Percentiles rank a stretch among this genome's conserved stretches.
phyloP scores from a whole-genome alignment of 2,797 vertebrate species.

The Scolopax bukidnonensis region DNA sequence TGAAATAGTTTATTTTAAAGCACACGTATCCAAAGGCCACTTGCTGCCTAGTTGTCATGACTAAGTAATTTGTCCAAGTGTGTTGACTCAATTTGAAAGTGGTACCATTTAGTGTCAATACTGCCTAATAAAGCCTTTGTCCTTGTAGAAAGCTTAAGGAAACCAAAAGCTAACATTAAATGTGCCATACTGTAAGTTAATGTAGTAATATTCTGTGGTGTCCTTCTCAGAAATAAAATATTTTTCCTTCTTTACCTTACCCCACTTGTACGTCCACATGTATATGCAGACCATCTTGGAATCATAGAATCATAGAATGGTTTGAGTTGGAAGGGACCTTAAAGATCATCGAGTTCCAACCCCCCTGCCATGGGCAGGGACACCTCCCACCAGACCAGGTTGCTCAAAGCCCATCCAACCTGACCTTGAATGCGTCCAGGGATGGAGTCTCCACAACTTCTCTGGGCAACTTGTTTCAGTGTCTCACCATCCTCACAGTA shows the following conservation, averaged over 20 bases:
- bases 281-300: neutral
- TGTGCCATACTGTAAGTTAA: neutral
- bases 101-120: neutral
- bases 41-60: neutral
- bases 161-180: neutral
- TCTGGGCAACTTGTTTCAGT: no score
- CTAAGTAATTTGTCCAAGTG: neutral
- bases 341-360: no score
- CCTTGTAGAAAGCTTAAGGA: neutral
- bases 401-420: no score
- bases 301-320: no score
- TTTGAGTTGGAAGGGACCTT: no score
- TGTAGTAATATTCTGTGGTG: neutral
- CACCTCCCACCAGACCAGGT: no score
- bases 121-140: neutral
- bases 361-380: no score
- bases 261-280: neutral
- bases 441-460: no score
- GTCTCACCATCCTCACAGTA: no score
- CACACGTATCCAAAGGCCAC: neutral
- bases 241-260: neutral
- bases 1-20: constrained; percentile 1
- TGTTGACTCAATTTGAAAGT: neutral
- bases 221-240: neutral
- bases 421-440: no score